phyloP scores from a whole-genome alignment of 2,797 vertebrate genomes.

The Nyctibius grandis region DNA sequence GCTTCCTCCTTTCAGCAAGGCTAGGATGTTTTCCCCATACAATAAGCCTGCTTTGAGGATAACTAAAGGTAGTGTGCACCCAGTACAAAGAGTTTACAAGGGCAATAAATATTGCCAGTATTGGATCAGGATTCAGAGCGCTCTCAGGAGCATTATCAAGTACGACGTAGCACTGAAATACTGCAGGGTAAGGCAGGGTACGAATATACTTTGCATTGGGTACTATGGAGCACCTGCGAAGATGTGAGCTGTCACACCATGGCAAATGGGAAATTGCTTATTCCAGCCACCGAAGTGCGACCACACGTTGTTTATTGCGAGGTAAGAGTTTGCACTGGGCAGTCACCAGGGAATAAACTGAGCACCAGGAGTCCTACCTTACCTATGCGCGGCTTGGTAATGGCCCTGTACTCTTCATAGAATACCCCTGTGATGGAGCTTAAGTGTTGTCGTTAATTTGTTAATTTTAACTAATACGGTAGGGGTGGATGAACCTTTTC shows the following conservation, averaged over 20 bases:
- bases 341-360: neutral
- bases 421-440: neutral
- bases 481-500: neutral
- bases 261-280: neutral
- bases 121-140: neutral
- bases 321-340: neutral
- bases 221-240: neutral
- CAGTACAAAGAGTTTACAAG: neutral
- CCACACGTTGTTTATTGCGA: rapidly evolving
- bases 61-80: neutral
- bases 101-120: neutral
- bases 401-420: rapidly evolving
- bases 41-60: neutral
- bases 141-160: neutral
- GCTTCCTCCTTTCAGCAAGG: neutral
- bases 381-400: neutral
- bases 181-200: neutral
- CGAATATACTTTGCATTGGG: neutral
- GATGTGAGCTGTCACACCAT: neutral
- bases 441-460: neutral
- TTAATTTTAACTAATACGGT: neutral
- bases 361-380: neutral
- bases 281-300: neutral
- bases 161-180: neutral
- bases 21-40: neutral